These are phyloP conservation scores for Phallusia fumigata DNA, from an alignment of 23 tunicate genomes.

Conservation along the genomic window DNA sequence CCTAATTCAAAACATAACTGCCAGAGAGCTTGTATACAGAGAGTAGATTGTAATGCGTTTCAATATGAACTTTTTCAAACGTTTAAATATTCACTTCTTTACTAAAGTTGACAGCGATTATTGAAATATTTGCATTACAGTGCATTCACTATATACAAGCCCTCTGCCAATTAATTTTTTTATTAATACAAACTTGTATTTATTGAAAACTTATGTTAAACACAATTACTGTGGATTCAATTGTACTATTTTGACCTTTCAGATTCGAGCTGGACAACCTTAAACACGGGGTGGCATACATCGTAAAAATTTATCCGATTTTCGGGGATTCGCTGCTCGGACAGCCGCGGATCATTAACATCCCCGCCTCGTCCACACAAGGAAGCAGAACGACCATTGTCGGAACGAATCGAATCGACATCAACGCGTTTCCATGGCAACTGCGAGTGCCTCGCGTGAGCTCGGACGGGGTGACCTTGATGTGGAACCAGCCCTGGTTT, in stretches of 20 bases:
- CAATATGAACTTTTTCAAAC: too few species aligned
- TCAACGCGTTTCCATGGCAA: conserved; percentile 9
- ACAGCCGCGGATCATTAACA: background rate
- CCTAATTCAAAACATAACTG: too few species aligned
- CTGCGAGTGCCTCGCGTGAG: background rate
- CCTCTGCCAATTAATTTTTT: too few species aligned
- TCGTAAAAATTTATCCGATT: background rate
- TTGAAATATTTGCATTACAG: too few species aligned
- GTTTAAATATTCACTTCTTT: too few species aligned
- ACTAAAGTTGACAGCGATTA: too few species aligned
- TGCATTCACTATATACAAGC: too few species aligned
- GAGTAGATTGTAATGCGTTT: too few species aligned
- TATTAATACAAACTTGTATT: too few species aligned
- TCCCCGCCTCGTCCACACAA: background rate
- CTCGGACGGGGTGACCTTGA: background rate
- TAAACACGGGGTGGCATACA: background rate
- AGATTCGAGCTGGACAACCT: background rate
- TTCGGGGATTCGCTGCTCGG: background rate
- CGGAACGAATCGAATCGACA: background rate
- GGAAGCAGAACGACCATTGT: background rate
- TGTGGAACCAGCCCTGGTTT: conserved; percentile 2
- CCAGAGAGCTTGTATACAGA: too few species aligned
- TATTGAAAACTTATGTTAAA: too few species aligned
- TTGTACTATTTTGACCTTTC: background rate
- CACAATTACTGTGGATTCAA: too few species aligned